A percentile compares a stretch with the other conserved stretches of the same genome.
Evolutionary conservation across 2,113 vertebrate species (phyloP).

Genomic region (Turnix velox): DNA sequence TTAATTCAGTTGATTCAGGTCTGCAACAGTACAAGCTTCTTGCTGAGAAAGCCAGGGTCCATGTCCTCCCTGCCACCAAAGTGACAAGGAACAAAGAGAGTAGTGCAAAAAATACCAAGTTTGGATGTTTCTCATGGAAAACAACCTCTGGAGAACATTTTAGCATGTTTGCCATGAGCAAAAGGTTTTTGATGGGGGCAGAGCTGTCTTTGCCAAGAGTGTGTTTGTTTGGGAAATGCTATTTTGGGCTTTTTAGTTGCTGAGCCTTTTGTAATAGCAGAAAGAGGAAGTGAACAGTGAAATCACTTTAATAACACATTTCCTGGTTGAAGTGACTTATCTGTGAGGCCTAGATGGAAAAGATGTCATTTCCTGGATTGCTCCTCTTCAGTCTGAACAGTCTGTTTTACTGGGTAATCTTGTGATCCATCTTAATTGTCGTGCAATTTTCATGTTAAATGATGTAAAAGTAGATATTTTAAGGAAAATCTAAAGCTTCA

Average conservation of each 20-base stretch:
- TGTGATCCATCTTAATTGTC: neutral
- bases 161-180: neutral
- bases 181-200: neutral
- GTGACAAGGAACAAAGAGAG: neutral
- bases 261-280: slow-evolving; percentile 45
- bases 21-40: neutral
- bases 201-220: neutral
- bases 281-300: slow-evolving; percentile 79
- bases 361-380: slow-evolving; percentile 81
- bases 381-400: neutral
- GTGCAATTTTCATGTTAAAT: neutral
- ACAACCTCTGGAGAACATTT: neutral
- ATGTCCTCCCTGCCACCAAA: neutral
- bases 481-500: neutral
- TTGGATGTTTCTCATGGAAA: neutral
- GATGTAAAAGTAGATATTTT: neutral
- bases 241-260: slow-evolving; percentile 41
- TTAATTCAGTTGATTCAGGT: neutral
- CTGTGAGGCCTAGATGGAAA: slow-evolving; percentile 66
- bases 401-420: neutral
- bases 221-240: neutral
- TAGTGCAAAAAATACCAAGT: neutral
- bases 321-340: slow-evolving; percentile 76
- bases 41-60: neutral
- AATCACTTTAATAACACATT: slow-evolving; percentile 72